Evolutionary conservation across 2,113 vertebrate genomes (phyloP), one percentile per base, ranked within the genome.

Genomic region (Pluvianellus socialis): DNA sequence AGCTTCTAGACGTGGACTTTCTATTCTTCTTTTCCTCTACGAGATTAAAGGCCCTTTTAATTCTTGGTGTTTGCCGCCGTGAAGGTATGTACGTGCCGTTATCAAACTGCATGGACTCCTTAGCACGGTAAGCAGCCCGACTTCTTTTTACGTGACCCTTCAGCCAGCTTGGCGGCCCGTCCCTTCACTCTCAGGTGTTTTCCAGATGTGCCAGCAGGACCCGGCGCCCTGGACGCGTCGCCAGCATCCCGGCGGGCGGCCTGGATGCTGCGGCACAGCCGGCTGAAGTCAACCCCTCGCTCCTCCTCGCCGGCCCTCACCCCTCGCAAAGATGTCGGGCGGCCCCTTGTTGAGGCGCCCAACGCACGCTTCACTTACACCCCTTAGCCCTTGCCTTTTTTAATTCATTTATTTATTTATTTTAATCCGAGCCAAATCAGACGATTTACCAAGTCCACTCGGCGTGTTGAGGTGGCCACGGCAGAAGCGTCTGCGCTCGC

Each of bases 301-400:
- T 62, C 28, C 30, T 32, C 28, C 53, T 84, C 53, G 13, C 11
- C 8, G 49, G 28, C 58, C 90, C 32, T 92, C 32, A 2, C 14
- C 9, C 45, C 73, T 55, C 12, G 13, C 0, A 0, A 18, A 40
- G 30, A 12, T 1, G 0, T 8, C 17, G 45, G 72, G 50, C 30
- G 77, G 44, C 30, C 40, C 18, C 33, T 24, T 61, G 52, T 35
- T 55, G 22, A 4, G 0, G 4, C 1, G 2, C 30, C 13, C 72
- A 22, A 9, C 0, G 0, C 26, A 12, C 0, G 2, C 27, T 40
- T 73, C 38, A n/a, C 42, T 74, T 32, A 33, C 50, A 24, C 9
- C 0, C 0, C 20, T 62, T 14, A 27, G 27, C 4, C 10, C 19
- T 23, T 33, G 17, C 22, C 18, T 35, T 61, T 26, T 38, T 18